Conservation (phyloP, 2,888 invertebrate genomes). For the Drosophila robusta region DNA sequence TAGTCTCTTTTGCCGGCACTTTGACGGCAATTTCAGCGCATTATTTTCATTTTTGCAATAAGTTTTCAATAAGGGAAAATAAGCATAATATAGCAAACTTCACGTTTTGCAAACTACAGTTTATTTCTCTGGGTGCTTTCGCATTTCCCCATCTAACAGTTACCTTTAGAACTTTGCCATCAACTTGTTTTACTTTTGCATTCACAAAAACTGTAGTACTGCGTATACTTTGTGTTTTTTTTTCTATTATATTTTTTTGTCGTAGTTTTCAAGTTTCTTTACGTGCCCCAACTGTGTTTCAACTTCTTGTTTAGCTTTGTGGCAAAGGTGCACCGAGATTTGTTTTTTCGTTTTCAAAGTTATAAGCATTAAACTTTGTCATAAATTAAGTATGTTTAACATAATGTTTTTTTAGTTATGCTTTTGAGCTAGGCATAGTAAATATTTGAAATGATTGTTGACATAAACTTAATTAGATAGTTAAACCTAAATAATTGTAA, state of each 20-base stretch:
- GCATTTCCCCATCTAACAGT: conserved; percentile 11
- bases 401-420: conserved; percentile 1
- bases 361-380: conserved; percentile 22
- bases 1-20: conserved; percentile 28
- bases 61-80: conserved; percentile 53
- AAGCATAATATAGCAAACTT: conserved; percentile 59
- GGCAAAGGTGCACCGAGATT: conserved; percentile 16
- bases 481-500: too few relatives aligned
- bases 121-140: conserved; percentile 20
- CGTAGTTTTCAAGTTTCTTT: conserved; percentile 32
- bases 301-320: conserved; percentile 27
- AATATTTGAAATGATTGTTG: background rate
- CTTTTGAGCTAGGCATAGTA: background rate
- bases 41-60: conserved; percentile 50
- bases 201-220: conserved; percentile 12
- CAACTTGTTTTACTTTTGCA: conserved; percentile 28
- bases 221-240: conserved; percentile 9
- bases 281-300: conserved; percentile 40
- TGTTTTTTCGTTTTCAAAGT: conserved; percentile 23
- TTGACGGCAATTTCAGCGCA: conserved; percentile 39
- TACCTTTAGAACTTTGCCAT: conserved; percentile 44
- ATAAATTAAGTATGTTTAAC: conserved; percentile 14
- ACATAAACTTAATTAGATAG: too few relatives aligned
- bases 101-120: conserved; percentile 52
- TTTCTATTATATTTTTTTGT: conserved; percentile 3